These are phyloP conservation scores for Poicephalus gulielmi DNA, from an alignment of 2,113 vertebrate genomes.

Conservation along the genomic window DNA sequence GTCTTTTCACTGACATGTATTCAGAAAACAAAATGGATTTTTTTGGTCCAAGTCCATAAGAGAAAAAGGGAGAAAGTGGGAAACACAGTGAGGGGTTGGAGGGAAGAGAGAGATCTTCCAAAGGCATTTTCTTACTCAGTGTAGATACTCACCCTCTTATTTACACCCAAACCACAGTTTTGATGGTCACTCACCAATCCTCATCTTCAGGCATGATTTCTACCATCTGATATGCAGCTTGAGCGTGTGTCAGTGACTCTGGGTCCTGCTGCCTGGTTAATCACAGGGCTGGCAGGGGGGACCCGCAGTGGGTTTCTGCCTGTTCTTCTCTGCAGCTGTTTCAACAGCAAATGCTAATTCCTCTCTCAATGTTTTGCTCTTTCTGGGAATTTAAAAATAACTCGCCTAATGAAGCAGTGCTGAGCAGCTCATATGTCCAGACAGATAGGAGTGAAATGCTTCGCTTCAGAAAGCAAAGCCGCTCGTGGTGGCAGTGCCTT, in stretches of 20 bases:
- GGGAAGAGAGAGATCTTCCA: not conserved
- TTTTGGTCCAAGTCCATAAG: not conserved
- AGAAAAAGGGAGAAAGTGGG: not conserved
- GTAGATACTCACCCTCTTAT: not conserved
- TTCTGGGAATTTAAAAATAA: constrained; percentile 69
- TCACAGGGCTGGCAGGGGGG: not conserved
- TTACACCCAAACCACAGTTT: not conserved
- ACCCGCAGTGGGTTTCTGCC: not conserved
- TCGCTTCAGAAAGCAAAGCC: constrained; percentile 41
- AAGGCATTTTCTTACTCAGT: not conserved
- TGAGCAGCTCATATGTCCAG: constrained; percentile 50
- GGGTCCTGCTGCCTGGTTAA: not conserved
- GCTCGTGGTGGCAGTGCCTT: constrained; percentile 15
- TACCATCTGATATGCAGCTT: not conserved
- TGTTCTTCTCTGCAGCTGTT: not conserved
- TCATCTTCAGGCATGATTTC: not conserved
- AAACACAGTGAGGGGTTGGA: not conserved
- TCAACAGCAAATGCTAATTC: constrained; percentile 43
- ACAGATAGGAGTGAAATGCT: constrained; percentile 55
- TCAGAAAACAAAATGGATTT: not conserved
- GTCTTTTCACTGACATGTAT: not conserved
- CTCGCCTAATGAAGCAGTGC: constrained; percentile 49
- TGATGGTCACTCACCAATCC: not conserved
- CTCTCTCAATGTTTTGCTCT: constrained; percentile 46
- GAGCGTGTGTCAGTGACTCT: not conserved